These are phyloP conservation scores for Calliopum simillimum DNA, from an alignment of 2,888 invertebrate genomes.

Conservation along the genomic window DNA sequence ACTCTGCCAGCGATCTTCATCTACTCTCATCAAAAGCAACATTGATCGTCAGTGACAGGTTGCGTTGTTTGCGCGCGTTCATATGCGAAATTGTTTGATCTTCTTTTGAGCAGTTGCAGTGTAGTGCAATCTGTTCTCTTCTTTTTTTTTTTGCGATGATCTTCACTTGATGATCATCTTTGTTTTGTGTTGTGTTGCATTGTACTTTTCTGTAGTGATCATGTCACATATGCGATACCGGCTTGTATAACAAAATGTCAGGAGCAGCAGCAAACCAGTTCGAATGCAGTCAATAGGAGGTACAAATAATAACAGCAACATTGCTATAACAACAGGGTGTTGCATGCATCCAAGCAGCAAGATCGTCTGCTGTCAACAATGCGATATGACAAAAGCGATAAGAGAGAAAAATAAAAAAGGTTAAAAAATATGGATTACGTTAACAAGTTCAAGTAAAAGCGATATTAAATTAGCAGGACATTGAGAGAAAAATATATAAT, in stretches of 20 bases:
- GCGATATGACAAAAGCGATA: conserved; percentile 28
- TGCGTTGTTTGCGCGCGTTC: conserved; percentile 34
- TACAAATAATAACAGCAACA: conserved; percentile 6
- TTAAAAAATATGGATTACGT: conserved; percentile 27
- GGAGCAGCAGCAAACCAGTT: conserved; percentile 32
- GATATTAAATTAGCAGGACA: too few relatives aligned
- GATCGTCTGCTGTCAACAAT: conserved; percentile 11
- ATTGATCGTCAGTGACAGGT: conserved; percentile 28
- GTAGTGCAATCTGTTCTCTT: not conserved
- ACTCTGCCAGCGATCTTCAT: not conserved
- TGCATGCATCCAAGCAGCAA: not conserved
- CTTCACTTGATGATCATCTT: not conserved
- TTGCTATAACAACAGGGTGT: not conserved
- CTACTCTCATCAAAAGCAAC: conserved; percentile 3
- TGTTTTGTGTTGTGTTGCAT: too few relatives aligned
- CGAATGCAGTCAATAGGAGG: not conserved
- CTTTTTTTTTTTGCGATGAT: not conserved
- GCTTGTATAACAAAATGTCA: conserved; percentile 30
- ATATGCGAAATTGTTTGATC: conserved; percentile 36
- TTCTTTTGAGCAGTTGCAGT: conserved; percentile 6
- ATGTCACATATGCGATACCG: too few relatives aligned
- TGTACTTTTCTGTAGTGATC: too few relatives aligned
- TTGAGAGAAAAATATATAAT: too few relatives aligned
- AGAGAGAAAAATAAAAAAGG: not conserved
- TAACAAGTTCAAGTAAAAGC: conserved; percentile 15